Conservation (phyloP, 2,113 vertebrate genomes). For the Microcebus ravelobensis region DNA sequence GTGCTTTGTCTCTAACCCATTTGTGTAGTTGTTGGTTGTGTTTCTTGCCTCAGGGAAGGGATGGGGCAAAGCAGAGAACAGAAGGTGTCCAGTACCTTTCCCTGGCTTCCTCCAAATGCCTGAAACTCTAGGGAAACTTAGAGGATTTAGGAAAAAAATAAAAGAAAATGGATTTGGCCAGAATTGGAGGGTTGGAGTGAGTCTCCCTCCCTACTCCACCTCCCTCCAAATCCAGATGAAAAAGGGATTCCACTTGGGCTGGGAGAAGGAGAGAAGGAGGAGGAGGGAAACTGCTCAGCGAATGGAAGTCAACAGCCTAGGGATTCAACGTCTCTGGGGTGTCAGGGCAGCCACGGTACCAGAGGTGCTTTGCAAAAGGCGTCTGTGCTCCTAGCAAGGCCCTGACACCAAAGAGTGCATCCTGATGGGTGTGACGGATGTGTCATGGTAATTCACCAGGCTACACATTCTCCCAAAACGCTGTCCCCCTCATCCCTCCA, state of each 20-base stretch:
- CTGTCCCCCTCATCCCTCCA: not conserved
- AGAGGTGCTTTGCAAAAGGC: no score
- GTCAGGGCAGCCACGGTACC: not conserved
- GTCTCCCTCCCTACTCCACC: accelerated
- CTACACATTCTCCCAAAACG: not conserved
- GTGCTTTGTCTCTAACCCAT: not conserved
- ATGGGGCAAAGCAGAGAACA: not conserved
- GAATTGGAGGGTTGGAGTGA: not conserved
- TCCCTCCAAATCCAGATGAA: not conserved
- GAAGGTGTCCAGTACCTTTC: not conserved
- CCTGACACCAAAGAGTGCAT: no score
- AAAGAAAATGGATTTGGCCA: not conserved
- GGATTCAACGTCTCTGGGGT: not conserved
- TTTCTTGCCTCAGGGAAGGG: not conserved
- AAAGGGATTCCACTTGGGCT: not conserved
- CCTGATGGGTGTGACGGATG: accelerated
- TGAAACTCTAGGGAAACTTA: not conserved
- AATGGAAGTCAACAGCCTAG: not conserved
- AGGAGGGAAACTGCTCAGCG: not conserved
- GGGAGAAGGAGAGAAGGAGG: no score
- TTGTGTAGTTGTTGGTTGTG: not conserved
- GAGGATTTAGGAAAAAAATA: not conserved
- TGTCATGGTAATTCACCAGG: accelerated
- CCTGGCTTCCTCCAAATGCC: not conserved
- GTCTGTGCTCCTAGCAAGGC: not conserved